Percentiles rank a stretch among this genome's conserved stretches.
Conservation (phyloP, 2,888 invertebrate genomes). For the Entomobrya proxima region DNA sequence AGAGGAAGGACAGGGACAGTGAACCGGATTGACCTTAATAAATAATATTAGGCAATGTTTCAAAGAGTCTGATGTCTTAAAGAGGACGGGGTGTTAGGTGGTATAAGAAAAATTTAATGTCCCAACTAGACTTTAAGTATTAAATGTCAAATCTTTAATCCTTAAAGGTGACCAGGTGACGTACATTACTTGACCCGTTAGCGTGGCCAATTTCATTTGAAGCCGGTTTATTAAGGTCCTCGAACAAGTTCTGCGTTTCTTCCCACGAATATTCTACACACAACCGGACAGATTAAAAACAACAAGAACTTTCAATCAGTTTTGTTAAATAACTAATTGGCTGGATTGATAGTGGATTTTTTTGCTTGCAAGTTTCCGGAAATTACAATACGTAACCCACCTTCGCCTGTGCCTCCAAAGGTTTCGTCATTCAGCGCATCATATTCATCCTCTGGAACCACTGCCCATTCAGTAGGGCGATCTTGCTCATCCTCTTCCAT, state of each 20-base stretch:
- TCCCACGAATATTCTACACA: slow-evolving; percentile 72
- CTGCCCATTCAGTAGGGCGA: slow-evolving; percentile 58
- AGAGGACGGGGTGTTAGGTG: no score
- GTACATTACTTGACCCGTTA: slow-evolving; percentile 63
- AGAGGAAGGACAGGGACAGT: no score
- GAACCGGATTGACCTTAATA: no score
- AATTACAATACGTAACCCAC: slow-evolving; percentile 67
- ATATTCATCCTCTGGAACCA: slow-evolving; percentile 85
- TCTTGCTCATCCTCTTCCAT: slow-evolving; percentile 58
- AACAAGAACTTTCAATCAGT: neutral
- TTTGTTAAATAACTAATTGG: neutral
- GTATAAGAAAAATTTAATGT: no score
- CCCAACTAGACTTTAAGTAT: no score
- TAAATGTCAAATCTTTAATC: no score
- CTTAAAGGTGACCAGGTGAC: no score
- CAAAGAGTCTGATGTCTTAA: no score
- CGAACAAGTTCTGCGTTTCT: slow-evolving; percentile 57
- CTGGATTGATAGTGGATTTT: neutral
- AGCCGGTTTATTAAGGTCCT: slow-evolving; percentile 36
- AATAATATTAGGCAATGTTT: no score
- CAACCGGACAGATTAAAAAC: no score
- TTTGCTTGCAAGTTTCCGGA: neutral
- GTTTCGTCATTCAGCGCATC: slow-evolving; percentile 96
- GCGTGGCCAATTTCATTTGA: slow-evolving; percentile 37
- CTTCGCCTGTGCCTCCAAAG: slow-evolving; percentile 87